Evolutionary conservation across 2,113 vertebrate genomes (phyloP).

Genomic region (Corynorhinus townsendii): DNA sequence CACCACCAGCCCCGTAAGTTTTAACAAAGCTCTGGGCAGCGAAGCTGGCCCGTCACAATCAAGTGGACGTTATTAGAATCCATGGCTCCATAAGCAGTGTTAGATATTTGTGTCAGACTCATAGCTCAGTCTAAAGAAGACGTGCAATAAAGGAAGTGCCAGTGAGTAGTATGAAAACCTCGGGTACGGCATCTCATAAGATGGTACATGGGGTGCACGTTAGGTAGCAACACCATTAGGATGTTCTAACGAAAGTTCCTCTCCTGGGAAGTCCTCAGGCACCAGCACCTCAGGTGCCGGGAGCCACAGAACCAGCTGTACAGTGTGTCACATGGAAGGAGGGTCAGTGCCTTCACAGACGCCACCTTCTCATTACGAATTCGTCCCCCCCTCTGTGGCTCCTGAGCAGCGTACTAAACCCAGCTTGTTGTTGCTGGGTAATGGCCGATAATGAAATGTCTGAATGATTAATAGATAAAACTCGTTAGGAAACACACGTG

Average conservation of each 20-base stretch:
- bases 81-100: constrained; percentile 70
- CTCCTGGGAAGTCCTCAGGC: neutral
- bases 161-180: constrained; percentile 10
- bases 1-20: constrained; percentile 57
- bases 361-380: neutral
- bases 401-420: neutral
- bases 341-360: neutral
- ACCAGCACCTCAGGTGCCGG: neutral
- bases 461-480: neutral
- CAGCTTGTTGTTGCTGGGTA: neutral
- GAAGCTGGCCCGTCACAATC: constrained; percentile 65
- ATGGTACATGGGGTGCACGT: neutral
- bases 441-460: neutral
- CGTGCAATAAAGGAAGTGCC: constrained; percentile 53
- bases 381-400: neutral
- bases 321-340: neutral
- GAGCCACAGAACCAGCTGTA: neutral
- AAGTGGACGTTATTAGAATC: constrained; percentile 63
- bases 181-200: neutral
- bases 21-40: constrained; percentile 67
- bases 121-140: constrained; percentile 46
- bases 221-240: neutral
- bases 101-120: constrained; percentile 64
- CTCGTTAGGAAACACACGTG: neutral
- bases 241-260: neutral